Percentiles rank a stretch among this genome's conserved stretches.
These are phyloP conservation scores for Melitaea athalia DNA, from an alignment of 2,888 invertebrate species.

Conservation along the genomic window DNA sequence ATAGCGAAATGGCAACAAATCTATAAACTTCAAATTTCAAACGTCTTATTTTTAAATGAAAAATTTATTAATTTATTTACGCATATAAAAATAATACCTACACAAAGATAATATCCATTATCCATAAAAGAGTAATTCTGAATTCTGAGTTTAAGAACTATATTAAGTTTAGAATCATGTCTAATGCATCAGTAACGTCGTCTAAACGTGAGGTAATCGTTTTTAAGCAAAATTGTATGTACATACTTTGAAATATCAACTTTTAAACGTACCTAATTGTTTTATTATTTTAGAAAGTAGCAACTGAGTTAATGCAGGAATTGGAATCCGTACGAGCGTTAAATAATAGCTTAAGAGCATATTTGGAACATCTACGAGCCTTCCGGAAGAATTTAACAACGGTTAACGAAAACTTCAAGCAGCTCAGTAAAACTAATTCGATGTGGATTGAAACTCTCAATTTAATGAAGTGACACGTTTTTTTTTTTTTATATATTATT, in stretches of 20 bases:
- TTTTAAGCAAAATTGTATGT: background rate
- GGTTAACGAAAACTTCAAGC: conserved; percentile 57
- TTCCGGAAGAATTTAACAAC: conserved; percentile 57
- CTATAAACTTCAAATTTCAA: background rate
- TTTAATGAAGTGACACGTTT: conserved; percentile 38
- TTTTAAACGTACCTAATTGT: conserved; percentile 9
- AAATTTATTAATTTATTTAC: too few species aligned
- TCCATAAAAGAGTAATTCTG: too few species aligned
- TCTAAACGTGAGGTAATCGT: conserved; percentile 55
- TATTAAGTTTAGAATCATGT: conserved; percentile 40
- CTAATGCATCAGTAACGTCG: conserved; percentile 51
- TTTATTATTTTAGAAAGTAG: conserved; percentile 51
- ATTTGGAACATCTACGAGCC: conserved; percentile 55
- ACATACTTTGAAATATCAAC: background rate
- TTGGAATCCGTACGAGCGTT: conserved; percentile 59
- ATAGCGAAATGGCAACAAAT: too few species aligned
- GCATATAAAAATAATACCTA: too few species aligned
- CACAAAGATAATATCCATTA: too few species aligned
- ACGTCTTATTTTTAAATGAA: background rate
- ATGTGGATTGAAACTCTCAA: conserved; percentile 59
- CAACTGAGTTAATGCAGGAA: conserved; percentile 57
- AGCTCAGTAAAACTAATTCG: conserved; percentile 60
- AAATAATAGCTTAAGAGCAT: conserved; percentile 57
- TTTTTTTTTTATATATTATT: conserved; percentile 6
- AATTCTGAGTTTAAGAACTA: background rate